A percentile compares a stretch with the other conserved stretches of the same genome.
Conservation (phyloP, 2,888 invertebrate genomes). For the Chouioia cunea region DNA sequence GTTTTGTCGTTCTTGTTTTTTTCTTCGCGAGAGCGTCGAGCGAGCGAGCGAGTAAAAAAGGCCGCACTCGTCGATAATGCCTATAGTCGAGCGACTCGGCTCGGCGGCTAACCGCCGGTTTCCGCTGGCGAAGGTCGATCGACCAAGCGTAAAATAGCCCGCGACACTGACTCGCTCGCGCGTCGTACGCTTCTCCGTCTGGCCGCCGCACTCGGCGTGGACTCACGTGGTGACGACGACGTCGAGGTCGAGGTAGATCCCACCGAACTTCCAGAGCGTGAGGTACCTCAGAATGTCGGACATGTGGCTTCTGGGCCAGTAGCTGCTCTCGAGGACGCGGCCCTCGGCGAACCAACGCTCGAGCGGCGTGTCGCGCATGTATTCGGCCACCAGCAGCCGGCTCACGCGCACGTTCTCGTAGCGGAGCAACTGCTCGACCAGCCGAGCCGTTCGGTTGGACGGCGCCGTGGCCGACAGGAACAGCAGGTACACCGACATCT, state of each 20-base stretch:
- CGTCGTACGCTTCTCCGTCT: too few relatives aligned
- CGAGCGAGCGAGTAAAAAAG: too few relatives aligned
- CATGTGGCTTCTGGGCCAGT: constrained; percentile 74
- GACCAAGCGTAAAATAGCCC: constrained; percentile 26
- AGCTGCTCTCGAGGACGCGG: constrained; percentile 70
- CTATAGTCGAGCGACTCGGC: not conserved
- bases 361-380: constrained; percentile 72
- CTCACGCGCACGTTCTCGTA: constrained; percentile 71
- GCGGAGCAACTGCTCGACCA: constrained; percentile 64
- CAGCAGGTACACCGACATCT: constrained; percentile 72
- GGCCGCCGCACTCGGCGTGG: too few relatives aligned
- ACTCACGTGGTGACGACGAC: constrained; percentile 74
- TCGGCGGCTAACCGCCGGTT: constrained; percentile 11
- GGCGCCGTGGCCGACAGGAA: constrained; percentile 69
- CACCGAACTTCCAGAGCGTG: constrained; percentile 82
- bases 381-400: constrained; percentile 70
- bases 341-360: constrained; percentile 70
- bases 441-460: constrained; percentile 56
- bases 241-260: constrained; percentile 83
- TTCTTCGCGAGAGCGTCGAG: too few relatives aligned
- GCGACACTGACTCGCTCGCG: too few relatives aligned
- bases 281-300: constrained; percentile 77
- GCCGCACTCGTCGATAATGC: constrained; percentile 23
- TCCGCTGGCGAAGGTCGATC: constrained; percentile 26
- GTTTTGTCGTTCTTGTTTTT: too few relatives aligned